These are phyloP conservation scores for Lepidothrix coronata DNA, from an alignment of 2,113 vertebrate genomes.

Conservation along the genomic window DNA sequence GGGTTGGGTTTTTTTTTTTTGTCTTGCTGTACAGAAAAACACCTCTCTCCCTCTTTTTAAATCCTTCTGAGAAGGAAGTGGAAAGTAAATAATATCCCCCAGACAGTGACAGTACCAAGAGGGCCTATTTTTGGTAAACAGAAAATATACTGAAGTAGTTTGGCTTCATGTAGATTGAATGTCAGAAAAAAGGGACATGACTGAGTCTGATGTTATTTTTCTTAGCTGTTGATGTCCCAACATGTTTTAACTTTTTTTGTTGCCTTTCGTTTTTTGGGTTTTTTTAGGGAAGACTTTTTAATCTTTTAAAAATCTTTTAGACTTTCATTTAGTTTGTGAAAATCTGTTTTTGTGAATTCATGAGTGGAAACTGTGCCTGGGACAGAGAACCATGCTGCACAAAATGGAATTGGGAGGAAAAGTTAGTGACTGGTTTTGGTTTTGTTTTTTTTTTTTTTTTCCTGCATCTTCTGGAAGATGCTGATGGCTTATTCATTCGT, in stretches of 20 bases:
- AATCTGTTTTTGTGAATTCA: background rate
- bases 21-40: background rate
- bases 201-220: background rate
- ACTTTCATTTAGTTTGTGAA: background rate
- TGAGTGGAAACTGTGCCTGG: background rate
- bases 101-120: background rate
- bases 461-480: background rate
- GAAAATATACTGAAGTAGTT: background rate
- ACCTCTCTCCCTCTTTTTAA: background rate
- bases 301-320: background rate
- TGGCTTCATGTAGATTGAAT: background rate
- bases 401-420: background rate
- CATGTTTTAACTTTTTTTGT: background rate
- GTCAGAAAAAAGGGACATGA: background rate
- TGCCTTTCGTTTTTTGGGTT: no score
- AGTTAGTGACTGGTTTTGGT: background rate
- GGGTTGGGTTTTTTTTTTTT: background rate
- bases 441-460: background rate
- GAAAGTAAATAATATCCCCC: background rate
- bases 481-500: background rate
- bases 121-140: background rate
- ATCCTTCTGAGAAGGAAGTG: background rate
- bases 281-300: background rate
- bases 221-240: background rate
- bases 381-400: rapidly evolving